Evolutionary conservation across 2,797 vertebrate species (phyloP).

Genomic region (Morelia viridis): DNA sequence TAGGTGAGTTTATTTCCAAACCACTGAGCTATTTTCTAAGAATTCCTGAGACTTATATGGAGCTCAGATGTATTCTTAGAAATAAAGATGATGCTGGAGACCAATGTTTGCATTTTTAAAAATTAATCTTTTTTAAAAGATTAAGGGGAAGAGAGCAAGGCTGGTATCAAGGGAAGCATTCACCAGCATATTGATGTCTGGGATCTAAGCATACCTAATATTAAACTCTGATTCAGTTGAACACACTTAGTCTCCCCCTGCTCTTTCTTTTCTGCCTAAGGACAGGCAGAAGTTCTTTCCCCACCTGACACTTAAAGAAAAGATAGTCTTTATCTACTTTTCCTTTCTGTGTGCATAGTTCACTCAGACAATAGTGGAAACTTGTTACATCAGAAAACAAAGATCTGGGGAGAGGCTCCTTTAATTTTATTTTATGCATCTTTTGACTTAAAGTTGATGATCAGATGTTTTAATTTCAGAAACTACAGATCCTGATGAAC

Average conservation of each 20-base stretch:
- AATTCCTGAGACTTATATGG: no score
- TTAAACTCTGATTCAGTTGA: background rate
- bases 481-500: constrained; percentile 88
- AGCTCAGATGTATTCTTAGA: no score
- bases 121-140: no score
- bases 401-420: background rate
- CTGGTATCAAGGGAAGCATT: no score
- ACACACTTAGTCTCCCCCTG: background rate
- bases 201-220: no score
- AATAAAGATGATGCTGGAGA: no score
- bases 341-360: background rate
- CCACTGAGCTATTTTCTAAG: no score
- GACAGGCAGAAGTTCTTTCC: background rate
- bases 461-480: constrained; percentile 75
- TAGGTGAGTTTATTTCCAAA: no score
- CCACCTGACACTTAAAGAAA: background rate
- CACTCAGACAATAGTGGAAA: background rate
- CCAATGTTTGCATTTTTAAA: no score
- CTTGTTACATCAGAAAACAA: background rate
- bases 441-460: background rate
- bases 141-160: no score
- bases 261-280: background rate
- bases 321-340: background rate
- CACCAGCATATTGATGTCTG: no score
- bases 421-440: background rate